Base-by-base conservation (phyloP, 2,888 invertebrate genomes). In the Hypomecis punctinalis region DNA sequence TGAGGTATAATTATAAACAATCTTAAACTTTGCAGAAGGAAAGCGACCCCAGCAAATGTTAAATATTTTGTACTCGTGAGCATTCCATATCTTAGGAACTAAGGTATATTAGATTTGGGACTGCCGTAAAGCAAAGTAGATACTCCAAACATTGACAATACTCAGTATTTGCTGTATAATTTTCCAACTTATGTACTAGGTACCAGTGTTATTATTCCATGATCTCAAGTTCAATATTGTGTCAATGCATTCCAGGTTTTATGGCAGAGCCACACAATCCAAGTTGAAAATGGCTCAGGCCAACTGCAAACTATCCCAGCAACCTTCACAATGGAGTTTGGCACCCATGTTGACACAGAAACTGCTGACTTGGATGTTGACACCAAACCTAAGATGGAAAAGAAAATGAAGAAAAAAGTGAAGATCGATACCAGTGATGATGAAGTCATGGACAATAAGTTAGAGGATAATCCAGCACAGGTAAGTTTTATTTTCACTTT, bases 391-490 rank as follows among this genome's bases (percentile, higher is more conserved):
- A 90, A 93, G 69, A 86, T 93, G 54, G 89, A 91, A 70, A 93
- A 94, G 83, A 90, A 91, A 78, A 76, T 84, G 23, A 89, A 93
- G 68, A 94, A 93, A 75, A 94, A 93, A 84, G 93, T 93, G 86
- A 88, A 95, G 92, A 77, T 83, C 71, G 83, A 93, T 68, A 79
- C 91, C 55, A 92, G 89, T 65, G 93, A 93, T 74, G 88, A 93
- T 36, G 94, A 94, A n/a, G 90, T 91, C 42, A 77, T 92, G 63
- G 95, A 96, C 76, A 96, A 95, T 62, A 95, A 95, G 82, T 81
- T 96, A 64, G 96, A 96, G 81, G 96, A 96, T 79, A 96, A 95
- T 86, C 95, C 95, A 23, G 83, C 89, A 37, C 93, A 93, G 91
- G 93, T 93, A 76, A 61, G 46, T 64, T 10, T 36, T 56, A 33